A percentile compares a stretch with the other conserved stretches of the same genome.
Evolutionary conservation across 2,888 invertebrate species (phyloP).

Genomic region (Nowickia ferox): DNA sequence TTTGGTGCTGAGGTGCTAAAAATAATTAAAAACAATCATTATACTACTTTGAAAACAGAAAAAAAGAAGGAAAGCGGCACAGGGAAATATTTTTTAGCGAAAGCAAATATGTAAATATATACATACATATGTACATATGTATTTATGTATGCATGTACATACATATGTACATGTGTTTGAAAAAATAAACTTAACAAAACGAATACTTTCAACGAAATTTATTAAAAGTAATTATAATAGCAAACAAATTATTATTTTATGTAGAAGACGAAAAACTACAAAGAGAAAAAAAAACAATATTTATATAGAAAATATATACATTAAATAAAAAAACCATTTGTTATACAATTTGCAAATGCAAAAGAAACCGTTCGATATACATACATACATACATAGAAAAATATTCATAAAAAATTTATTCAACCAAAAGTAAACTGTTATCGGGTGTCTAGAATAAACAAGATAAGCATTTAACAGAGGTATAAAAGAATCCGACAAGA

Average conservation of each 20-base stretch:
- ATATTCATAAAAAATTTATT: too few relatives aligned
- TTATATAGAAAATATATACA: constrained; percentile 32
- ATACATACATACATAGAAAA: too few relatives aligned
- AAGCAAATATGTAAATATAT: constrained; percentile 9
- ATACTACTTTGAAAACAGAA: constrained; percentile 41
- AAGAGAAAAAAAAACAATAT: background rate
- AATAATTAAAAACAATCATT: constrained; percentile 69
- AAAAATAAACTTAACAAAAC: constrained; percentile 14
- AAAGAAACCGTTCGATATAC: too few relatives aligned
- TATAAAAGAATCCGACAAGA: too few relatives aligned
- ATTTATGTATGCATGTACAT: background rate
- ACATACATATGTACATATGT: background rate
- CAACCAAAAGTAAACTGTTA: too few relatives aligned
- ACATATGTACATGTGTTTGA: background rate
- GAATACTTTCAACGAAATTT: constrained; percentile 57
- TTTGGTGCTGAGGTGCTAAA: constrained; percentile 65
- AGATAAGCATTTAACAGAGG: too few relatives aligned
- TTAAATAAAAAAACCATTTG: too few relatives aligned
- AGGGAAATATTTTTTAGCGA: constrained; percentile 11
- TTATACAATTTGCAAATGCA: too few relatives aligned
- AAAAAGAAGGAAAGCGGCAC: constrained; percentile 4
- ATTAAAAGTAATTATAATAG: constrained; percentile 66
- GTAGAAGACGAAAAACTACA: constrained; percentile 26
- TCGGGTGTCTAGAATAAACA: too few relatives aligned
- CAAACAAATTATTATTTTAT: constrained; percentile 46